These are phyloP conservation scores for Andrena fulva DNA, from an alignment of 2,888 invertebrate species.

Conservation along the genomic window DNA sequence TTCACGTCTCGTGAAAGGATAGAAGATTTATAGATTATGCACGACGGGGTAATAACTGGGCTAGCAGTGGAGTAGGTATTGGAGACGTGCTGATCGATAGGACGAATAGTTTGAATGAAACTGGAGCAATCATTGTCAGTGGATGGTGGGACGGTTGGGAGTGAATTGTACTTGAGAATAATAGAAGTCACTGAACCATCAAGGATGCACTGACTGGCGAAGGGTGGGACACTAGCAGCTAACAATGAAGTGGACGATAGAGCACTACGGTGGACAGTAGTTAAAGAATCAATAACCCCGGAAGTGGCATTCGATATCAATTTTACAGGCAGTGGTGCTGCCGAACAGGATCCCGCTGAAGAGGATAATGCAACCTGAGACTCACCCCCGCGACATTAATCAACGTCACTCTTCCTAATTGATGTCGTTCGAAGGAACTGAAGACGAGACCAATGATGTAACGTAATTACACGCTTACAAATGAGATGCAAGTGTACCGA, in stretches of 20 bases:
- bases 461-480: conserved; percentile 18
- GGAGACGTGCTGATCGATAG: too few species aligned
- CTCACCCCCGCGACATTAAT: conserved; percentile 5
- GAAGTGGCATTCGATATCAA: neutral
- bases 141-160: too few species aligned
- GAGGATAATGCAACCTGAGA: neutral
- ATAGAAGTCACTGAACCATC: neutral
- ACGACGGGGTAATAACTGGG: too few species aligned
- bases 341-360: neutral
- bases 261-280: neutral
- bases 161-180: too few species aligned
- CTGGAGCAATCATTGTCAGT: too few species aligned
- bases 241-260: neutral
- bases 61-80: too few species aligned
- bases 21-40: too few species aligned
- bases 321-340: neutral
- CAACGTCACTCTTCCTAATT: conserved; percentile 21
- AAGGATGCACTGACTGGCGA: neutral
- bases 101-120: too few species aligned
- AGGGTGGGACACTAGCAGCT: neutral
- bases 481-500: conserved; percentile 22
- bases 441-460: conserved; percentile 20
- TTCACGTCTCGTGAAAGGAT: too few species aligned
- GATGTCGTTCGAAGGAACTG: conserved; percentile 8
- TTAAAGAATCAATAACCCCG: neutral